Conservation (phyloP, 2,888 invertebrate species). For the Leucoptera coffeella region DNA sequence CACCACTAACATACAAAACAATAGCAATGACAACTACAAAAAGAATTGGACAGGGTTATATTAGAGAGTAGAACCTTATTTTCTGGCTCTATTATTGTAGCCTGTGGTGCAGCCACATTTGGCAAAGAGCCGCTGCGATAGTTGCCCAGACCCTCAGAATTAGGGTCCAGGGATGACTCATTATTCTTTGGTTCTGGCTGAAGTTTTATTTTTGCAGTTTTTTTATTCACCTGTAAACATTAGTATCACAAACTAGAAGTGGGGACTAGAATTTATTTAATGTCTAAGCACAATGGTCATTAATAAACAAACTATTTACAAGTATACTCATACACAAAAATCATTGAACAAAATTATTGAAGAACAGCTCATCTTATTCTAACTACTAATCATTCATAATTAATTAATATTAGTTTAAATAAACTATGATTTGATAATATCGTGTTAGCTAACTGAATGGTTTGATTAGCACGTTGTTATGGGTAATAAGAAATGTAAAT, state of each 20-base stretch:
- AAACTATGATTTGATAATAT: too few species aligned
- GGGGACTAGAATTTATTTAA: too few species aligned
- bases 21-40: slow-evolving; percentile 19
- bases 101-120: slow-evolving; percentile 72
- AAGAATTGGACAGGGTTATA: slow-evolving; percentile 15
- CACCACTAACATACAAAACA: slow-evolving; percentile 33
- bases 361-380: slow-evolving; percentile 12
- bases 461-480: too few species aligned
- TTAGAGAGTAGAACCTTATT: slow-evolving; percentile 59
- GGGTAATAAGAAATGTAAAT: too few species aligned
- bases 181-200: slow-evolving; percentile 24
- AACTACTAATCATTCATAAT: slow-evolving; percentile 14
- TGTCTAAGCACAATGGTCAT: too few species aligned
- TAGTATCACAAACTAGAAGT: too few species aligned
- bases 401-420: too few species aligned
- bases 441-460: too few species aligned
- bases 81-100: slow-evolving; percentile 43
- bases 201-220: slow-evolving; percentile 25
- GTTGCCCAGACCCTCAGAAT: slow-evolving; percentile 49
- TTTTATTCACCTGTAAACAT: slow-evolving; percentile 45
- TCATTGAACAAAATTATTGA: too few species aligned
- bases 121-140: slow-evolving; percentile 82
- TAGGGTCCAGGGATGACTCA: slow-evolving; percentile 23
- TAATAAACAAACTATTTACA: too few species aligned
- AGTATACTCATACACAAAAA: too few species aligned